Conservation (phyloP, 2,888 invertebrate species). For the Calameuta idolon region DNA sequence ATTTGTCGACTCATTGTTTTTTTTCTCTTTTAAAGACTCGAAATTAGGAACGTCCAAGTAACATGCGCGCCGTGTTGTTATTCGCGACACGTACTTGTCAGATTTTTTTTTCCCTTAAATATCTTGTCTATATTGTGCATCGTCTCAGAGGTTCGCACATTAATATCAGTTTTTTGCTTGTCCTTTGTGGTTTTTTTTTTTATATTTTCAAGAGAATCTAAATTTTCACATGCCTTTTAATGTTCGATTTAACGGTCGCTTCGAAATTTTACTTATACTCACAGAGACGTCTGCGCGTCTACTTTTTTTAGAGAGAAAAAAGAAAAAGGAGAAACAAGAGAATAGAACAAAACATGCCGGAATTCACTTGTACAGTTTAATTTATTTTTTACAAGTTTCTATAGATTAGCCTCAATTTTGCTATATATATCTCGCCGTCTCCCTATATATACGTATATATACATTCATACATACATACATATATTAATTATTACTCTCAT, state of each 20-base stretch:
- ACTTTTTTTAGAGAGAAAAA: slow-evolving; percentile 18
- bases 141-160: neutral
- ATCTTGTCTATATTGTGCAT: neutral
- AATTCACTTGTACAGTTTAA: neutral
- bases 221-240: neutral
- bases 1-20: neutral
- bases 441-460: neutral
- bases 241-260: neutral
- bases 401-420: neutral
- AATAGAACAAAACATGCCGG: neutral
- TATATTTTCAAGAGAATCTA: neutral
- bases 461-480: neutral
- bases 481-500: neutral
- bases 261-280: neutral
- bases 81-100: neutral
- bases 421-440: neutral
- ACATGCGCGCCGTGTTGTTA: neutral
- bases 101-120: neutral
- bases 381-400: neutral
- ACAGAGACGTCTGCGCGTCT: slow-evolving; percentile 1
- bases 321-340: slow-evolving; percentile 14
- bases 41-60: neutral
- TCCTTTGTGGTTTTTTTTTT: neutral
- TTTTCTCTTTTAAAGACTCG: neutral
- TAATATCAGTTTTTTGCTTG: neutral